Evolutionary conservation across 2,888 invertebrate genomes (phyloP), one percentile per base, ranked within the genome.

Genomic region (Microplitis manilae): DNA sequence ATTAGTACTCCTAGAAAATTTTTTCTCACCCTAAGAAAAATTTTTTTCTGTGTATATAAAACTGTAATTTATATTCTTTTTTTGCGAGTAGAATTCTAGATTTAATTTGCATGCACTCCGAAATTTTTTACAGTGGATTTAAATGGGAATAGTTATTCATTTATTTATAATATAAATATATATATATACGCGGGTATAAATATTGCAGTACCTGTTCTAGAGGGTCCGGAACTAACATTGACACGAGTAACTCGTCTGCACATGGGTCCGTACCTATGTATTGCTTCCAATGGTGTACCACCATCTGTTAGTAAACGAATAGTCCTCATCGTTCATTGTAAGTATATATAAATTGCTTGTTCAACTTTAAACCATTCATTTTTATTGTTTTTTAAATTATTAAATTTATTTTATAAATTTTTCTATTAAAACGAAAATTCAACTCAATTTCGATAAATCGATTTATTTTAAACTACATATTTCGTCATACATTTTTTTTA

Each of bases 251-350:
- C 93, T 80, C 91, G 95, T 78, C 92, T 94, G 79, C 94, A 95
- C 88, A 95, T 95, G 95, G 95, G 95, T 20, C 93, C 94, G 39
- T 95, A 95, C 89, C 88, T 95, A 69, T 95, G 95, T 90, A 95
- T 95, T 84, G 95, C 95, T 2, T 94, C 94, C 83, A 96, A 96
- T 89, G 96, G 96, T 62, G 94, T 96, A 39, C 92, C 91, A 9
- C 92, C 92, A 39, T 90, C 91, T 76, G 91, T 91, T 85, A 91
- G 91, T 89, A 91, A 91, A 84, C 87, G 91, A 82, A 92, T 92
- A 79, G 90, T 90, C 78, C 91, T 92, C 83, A 90, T 90, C 86
- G 95, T 96, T 83, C 95, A 96, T 90, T 96, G 96, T 96, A 92
- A 94, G 96, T 93, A 90, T 77, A 77, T 71, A 77, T 71, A 59